Percentiles rank a stretch among this genome's conserved stretches.
Evolutionary conservation across 1,140 invertebrate genomes (phyloP).

Genomic region (Platorchestia sp.): DNA sequence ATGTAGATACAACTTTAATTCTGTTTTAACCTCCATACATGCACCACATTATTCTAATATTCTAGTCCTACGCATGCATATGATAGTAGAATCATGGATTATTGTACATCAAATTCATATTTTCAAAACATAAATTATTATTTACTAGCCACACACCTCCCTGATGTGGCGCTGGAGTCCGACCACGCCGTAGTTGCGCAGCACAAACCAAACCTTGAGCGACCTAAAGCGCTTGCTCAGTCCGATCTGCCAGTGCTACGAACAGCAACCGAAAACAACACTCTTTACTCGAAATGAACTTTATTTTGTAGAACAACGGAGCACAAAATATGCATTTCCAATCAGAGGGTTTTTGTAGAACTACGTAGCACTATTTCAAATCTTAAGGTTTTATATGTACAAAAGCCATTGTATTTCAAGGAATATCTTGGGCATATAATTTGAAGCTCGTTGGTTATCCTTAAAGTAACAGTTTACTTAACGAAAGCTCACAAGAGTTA

Average conservation of each 20-base stretch:
- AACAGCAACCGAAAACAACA: background rate
- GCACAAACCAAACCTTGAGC: conserved; percentile 94
- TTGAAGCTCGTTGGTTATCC: background rate
- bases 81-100: background rate
- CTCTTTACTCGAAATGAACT: background rate
- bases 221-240: conserved; percentile 90
- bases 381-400: too few relatives aligned
- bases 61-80: too few relatives aligned
- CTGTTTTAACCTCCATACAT: background rate
- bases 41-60: too few relatives aligned
- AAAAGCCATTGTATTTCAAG: too few relatives aligned
- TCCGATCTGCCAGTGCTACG: conserved; percentile 93
- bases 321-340: too few relatives aligned
- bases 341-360: too few relatives aligned
- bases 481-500: background rate
- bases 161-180: conserved; percentile 85
- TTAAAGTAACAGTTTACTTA: background rate
- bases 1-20: background rate
- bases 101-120: background rate
- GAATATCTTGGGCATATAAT: too few relatives aligned
- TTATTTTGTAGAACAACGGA: too few relatives aligned
- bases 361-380: too few relatives aligned
- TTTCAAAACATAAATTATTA: background rate
- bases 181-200: conserved; percentile 85
- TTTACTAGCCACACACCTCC: conserved; percentile 71